A percentile compares a stretch with the other conserved stretches of the same genome.
Conservation (phyloP, 1,140 invertebrate species). For the Brachionus sp. region DNA sequence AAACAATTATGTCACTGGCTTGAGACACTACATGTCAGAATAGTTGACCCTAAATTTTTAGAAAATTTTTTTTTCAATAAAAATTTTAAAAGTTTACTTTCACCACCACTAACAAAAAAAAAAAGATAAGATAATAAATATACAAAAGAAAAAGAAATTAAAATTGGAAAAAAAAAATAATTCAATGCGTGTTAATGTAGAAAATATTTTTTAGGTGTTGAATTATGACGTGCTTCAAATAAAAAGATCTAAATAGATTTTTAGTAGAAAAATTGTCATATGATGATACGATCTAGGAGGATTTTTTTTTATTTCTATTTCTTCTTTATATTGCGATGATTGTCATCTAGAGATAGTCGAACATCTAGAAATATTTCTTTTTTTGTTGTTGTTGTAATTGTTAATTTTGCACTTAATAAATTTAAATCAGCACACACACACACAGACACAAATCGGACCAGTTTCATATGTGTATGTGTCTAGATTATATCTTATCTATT, state of each 20-base stretch:
- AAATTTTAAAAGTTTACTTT: background rate
- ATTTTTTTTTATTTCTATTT: background rate
- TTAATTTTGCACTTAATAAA: no score
- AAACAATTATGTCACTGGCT: background rate
- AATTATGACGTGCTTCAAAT: conserved; percentile 4
- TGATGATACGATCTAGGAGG: conserved; percentile 20
- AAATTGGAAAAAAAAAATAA: background rate
- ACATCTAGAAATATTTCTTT: background rate
- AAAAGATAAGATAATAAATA: no score
- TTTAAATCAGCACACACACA: no score
- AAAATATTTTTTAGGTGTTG: background rate
- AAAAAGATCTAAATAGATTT: background rate
- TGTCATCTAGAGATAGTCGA: conserved; percentile 1
- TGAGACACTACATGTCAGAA: no score
- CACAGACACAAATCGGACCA: no score
- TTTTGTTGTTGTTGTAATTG: background rate
- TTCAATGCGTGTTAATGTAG: conserved; percentile 19
- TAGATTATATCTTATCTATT: background rate
- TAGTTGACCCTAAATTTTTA: no score
- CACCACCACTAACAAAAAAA: no score
- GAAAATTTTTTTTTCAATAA: no score
- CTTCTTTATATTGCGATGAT: background rate
- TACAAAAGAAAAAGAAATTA: background rate
- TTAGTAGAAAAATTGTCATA: background rate
- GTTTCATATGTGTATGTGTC: background rate